Evolutionary conservation across 2,113 vertebrate species (phyloP), one percentile per base, ranked within the genome.

Genomic region (Burhinus bistriatus): DNA sequence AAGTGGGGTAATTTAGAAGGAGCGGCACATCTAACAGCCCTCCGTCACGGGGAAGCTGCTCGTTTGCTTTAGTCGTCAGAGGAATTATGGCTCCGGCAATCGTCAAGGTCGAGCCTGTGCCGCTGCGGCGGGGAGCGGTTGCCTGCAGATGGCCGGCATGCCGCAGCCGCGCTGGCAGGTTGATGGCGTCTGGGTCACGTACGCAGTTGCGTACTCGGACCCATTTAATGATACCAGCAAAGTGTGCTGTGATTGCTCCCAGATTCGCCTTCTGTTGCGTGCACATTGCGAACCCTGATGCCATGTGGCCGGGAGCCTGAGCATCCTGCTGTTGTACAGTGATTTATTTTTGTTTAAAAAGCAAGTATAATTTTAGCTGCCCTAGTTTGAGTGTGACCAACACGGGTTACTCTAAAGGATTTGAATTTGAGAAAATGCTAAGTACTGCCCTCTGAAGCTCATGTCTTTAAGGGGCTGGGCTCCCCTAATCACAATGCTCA

Each of bases 331-430:
- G 68, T 59, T 30, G 57, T 57, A 12, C 29, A 1, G 54, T 11
- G 71, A 71, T 90, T 83, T 92, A 8, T 71, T 38, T 89, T 84
- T 81, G 80, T 44, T 89, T 83, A 29, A 11, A 55, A 62, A 49
- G 71, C n/a, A 68, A 90, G 89, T 55, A 15, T 87, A 90, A 92
- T 97, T 96, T 94, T 92, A 97, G 95, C 92, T 97, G 96, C 76
- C 90, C 92, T 51, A 94, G 36, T 96, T 95, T 86, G 85, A 66
- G 38, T 58, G 85, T 68, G 94, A 80, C 88, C 83, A 42, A 38
- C 14, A 3, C 6, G 2, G 69, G 87, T 57, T 1, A 29, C 59
- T 78, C 6, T 1, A 8, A 69, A 85, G 85, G 82, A 61, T 49
- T 3, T 12, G 45, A 52, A 68, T 15, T 2, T 18, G 51, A 76